phyloP scores from a whole-genome alignment of 2,797 vertebrate genomes.

The Decapterus maruadsi region DNA sequence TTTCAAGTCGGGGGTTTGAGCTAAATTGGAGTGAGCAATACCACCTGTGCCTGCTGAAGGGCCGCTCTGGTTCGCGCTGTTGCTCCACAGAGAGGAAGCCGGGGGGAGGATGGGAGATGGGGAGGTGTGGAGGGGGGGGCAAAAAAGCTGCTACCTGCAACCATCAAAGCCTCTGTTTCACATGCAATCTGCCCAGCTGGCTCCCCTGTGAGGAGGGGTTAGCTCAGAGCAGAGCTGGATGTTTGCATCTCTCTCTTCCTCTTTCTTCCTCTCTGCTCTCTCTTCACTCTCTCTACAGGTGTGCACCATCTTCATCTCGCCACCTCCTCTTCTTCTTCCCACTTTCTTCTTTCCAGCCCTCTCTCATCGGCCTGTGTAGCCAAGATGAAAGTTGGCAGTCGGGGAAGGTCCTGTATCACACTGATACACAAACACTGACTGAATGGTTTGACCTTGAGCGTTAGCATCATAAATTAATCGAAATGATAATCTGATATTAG shows the following conservation, averaged over 20 bases:
- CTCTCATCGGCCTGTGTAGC: background rate
- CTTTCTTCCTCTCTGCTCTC: background rate
- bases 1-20: slow-evolving; percentile 86
- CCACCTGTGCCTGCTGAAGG: slow-evolving; percentile 85
- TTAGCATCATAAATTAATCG: no score
- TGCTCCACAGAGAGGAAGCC: slow-evolving; percentile 62
- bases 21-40: slow-evolving; percentile 87
- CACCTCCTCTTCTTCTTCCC: slow-evolving; percentile 17
- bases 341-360: slow-evolving; percentile 14
- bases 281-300: slow-evolving; percentile 18
- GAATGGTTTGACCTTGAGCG: no score
- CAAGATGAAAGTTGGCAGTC: background rate
- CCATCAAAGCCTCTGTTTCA: slow-evolving; percentile 82
- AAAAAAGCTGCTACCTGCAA: slow-evolving; percentile 78
- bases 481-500: no score
- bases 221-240: slow-evolving; percentile 56
- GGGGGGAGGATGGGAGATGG: slow-evolving; percentile 24
- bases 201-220: slow-evolving; percentile 59
- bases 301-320: slow-evolving; percentile 20
- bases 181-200: slow-evolving; percentile 81
- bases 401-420: background rate
- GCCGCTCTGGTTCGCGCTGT: slow-evolving; percentile 65
- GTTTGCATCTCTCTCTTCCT: slow-evolving; percentile 37
- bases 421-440: background rate
- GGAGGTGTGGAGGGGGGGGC: background rate